Evolutionary conservation across 2,113 vertebrate genomes (phyloP).

Genomic region (Perca fluviatilis): DNA sequence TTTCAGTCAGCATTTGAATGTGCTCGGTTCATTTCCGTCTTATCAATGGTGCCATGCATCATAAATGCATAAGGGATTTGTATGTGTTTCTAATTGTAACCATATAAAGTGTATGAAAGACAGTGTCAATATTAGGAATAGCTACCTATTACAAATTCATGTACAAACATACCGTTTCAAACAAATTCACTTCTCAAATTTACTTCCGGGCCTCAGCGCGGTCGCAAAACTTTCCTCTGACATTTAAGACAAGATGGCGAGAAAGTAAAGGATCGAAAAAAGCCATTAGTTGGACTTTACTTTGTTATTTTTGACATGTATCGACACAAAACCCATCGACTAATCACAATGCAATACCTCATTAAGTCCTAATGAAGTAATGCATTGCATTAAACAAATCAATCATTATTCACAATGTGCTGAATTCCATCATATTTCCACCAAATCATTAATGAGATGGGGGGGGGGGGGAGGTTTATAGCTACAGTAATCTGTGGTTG

Average conservation of each 20-base stretch:
- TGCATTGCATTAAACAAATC: constrained; percentile 86
- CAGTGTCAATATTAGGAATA: constrained; percentile 56
- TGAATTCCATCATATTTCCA: constrained; percentile 83
- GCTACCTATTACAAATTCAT: constrained; percentile 64
- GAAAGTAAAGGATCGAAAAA: constrained; percentile 68
- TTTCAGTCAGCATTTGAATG: constrained; percentile 79
- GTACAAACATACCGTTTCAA: constrained; percentile 50
- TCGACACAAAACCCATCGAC: constrained; percentile 84
- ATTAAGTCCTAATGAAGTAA: constrained; percentile 86
- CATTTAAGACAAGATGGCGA: constrained; percentile 72
- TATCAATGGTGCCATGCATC: constrained; percentile 78
- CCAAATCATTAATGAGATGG: constrained; percentile 80
- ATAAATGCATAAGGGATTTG: constrained; percentile 79
- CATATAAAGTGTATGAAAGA: constrained; percentile 71
- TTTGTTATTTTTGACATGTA: constrained; percentile 85
- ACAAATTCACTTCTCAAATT: constrained; percentile 17
- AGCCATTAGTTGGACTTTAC: constrained; percentile 83
- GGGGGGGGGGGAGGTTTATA: constrained; percentile 9
- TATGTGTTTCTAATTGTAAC: constrained; percentile 75
- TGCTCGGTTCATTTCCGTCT: constrained; percentile 76
- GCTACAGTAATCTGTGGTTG: constrained; percentile 56
- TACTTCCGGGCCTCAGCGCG: constrained; percentile 37
- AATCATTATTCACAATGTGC: constrained; percentile 85
- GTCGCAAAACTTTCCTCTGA: constrained; percentile 68
- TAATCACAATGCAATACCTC: constrained; percentile 86